A percentile compares a stretch with the other conserved stretches of the same genome.
Conservation (phyloP, 2,113 vertebrate genomes). For the Platanista minor region DNA sequence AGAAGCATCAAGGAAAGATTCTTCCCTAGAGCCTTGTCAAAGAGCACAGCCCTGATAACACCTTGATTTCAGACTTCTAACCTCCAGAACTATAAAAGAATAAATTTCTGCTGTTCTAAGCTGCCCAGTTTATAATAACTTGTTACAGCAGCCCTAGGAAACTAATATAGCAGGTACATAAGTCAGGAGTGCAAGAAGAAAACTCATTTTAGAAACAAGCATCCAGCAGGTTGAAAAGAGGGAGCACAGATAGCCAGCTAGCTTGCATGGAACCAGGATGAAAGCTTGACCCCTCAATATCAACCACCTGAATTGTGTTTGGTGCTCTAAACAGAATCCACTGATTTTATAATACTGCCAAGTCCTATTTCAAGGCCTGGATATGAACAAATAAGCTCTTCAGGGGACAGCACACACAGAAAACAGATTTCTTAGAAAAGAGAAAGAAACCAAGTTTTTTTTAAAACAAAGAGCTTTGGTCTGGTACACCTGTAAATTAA, state of each 20-base stretch:
- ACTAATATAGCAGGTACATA: not conserved
- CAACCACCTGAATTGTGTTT: not conserved
- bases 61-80: not conserved
- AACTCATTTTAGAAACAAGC: too few species aligned
- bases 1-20: not conserved
- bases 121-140: not conserved
- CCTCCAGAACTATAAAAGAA: not conserved
- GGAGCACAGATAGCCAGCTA: not conserved
- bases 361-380: not conserved
- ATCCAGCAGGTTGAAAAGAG: not conserved
- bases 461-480: not conserved
- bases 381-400: not conserved
- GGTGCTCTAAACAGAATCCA: not conserved
- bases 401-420: not conserved
- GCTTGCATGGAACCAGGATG: not conserved
- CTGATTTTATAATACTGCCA: not conserved
- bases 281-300: not conserved
- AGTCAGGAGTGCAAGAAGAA: too few species aligned
- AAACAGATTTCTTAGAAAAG: not conserved
- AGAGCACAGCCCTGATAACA: not conserved
- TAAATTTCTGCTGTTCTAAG: not conserved
- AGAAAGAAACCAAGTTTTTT: not conserved
- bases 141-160: not conserved
- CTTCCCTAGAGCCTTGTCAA: not conserved
- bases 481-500: conserved; percentile 1